Conservation (phyloP, 1,140 invertebrate genomes). For the Brachionus rubens region DNA sequence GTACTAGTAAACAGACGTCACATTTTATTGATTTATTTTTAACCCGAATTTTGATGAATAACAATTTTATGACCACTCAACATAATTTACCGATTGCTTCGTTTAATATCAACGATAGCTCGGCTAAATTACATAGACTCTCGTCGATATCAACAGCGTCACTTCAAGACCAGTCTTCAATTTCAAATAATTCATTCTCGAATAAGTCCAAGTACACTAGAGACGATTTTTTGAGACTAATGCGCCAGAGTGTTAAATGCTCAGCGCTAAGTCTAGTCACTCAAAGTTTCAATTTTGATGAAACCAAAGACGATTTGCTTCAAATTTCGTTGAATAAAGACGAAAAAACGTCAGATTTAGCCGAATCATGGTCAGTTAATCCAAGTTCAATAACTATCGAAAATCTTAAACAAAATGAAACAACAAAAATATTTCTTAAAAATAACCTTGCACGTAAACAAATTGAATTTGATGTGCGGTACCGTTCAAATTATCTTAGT, state of each 20-base stretch:
- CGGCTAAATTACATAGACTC: conserved; percentile 6
- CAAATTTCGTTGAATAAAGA: conserved; percentile 7
- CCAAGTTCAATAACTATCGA: background rate
- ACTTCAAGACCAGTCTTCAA: background rate
- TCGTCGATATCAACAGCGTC: background rate
- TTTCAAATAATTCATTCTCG: background rate
- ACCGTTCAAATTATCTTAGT: background rate
- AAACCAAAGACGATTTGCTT: conserved; percentile 2
- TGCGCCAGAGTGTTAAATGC: conserved; percentile 7
- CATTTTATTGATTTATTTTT: background rate
- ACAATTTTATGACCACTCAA: conserved; percentile 10
- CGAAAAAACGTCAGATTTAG: background rate
- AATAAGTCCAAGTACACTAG: conserved; percentile 6
- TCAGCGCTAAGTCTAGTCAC: background rate
- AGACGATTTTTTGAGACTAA: conserved; percentile 1
- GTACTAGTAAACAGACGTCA: background rate
- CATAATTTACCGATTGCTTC: background rate
- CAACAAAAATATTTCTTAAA: background rate
- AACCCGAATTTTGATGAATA: background rate
- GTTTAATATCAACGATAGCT: conserved; percentile 14
- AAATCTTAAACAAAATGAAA: conserved; percentile 11
- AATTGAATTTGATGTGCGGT: conserved; percentile 13
- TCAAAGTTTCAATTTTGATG: conserved; percentile 18
- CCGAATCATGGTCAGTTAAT: conserved; percentile 16
- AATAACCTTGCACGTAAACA: conserved; percentile 9